Conservation (phyloP, 2,113 vertebrate species). For the Istiophorus platypterus region DNA sequence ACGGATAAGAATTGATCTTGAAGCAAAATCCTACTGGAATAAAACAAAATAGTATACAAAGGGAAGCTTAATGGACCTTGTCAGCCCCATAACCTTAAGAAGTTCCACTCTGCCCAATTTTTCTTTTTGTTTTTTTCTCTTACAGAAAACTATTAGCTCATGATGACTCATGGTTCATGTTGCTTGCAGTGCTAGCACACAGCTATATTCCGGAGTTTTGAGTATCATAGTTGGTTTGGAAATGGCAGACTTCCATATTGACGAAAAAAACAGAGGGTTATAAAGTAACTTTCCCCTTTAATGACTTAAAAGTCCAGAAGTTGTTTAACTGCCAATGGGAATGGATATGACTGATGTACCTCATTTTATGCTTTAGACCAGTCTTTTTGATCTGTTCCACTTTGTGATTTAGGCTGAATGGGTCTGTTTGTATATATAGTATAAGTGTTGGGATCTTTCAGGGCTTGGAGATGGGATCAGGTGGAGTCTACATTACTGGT, state of each 20-base stretch:
- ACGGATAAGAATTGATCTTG: not conserved
- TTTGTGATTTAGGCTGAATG: slow-evolving; percentile 14
- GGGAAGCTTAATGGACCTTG: not conserved
- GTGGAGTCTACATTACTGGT: not conserved
- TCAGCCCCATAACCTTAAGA: slow-evolving; percentile 14
- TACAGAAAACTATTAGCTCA: not conserved
- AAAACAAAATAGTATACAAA: slow-evolving; percentile 11
- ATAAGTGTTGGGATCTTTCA: not conserved
- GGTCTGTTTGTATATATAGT: slow-evolving; percentile 8
- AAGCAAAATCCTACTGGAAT: slow-evolving; percentile 35
- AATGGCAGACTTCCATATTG: not conserved
- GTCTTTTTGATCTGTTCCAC: slow-evolving; percentile 19
- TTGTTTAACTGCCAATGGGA: not conserved
- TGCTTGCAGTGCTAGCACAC: slow-evolving; percentile 26
- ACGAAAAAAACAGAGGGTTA: not conserved
- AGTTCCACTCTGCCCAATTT: not conserved
- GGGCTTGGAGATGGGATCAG: not conserved
- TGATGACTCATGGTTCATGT: slow-evolving; percentile 4
- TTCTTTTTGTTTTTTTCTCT: slow-evolving; percentile 23
- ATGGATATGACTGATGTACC: slow-evolving; percentile 37
- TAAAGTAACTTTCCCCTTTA: not conserved
- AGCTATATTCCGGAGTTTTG: slow-evolving; percentile 11
- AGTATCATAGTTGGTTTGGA: slow-evolving; percentile 7
- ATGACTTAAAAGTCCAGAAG: not conserved
- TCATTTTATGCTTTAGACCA: slow-evolving; percentile 22